Evolutionary conservation across 1,140 invertebrate genomes (phyloP), one percentile per base, ranked within the genome.

Genomic region (Temnothorax curvispinosus): DNA sequence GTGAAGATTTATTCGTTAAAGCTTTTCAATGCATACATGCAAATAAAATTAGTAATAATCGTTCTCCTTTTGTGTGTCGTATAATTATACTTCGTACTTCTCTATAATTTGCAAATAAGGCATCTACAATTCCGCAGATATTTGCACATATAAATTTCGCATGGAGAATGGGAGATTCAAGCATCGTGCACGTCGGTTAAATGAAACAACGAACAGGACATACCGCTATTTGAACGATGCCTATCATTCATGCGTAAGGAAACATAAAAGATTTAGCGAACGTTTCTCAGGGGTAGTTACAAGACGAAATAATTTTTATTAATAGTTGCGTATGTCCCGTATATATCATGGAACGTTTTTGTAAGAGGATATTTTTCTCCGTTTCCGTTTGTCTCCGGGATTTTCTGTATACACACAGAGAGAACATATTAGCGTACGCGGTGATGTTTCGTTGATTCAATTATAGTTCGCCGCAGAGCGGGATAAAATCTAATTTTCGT

Each of bases 401-500:
- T 81, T 81, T 81, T 56, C 35, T 54, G 13, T 21, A 27, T 27
- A 21, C 0, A 27, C 7, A 44, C 60, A 52, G n/a, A 69, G 7
- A 50, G 60, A 47, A 47, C 44, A 35, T 38, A 71, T 54, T 38
- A 60, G n/a, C 13, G 41, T 35, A 41, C 32, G n/a, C 35, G 32
- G 35, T 13, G 47, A 27, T 41, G 64, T 69, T 41, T 54, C 64
- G 64, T 41, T 27, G 47, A 81, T 71, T 81, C 21, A 81, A 81
- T 81, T 69, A 71, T 71, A 35, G 50, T 80, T 21, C 4, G 11
- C n/a, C 77, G 44, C 58, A 21, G 47, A 41, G 47, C 47, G 47
- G 50, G n/a, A 69, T 52, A 32, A 81, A 81, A 71, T 81, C 27
- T 50, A 81, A 80, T 80, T 80, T 81, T 81, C 47, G 38, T 47